Conservation (phyloP, 2,113 vertebrate species). For the Oryzias woworae region DNA sequence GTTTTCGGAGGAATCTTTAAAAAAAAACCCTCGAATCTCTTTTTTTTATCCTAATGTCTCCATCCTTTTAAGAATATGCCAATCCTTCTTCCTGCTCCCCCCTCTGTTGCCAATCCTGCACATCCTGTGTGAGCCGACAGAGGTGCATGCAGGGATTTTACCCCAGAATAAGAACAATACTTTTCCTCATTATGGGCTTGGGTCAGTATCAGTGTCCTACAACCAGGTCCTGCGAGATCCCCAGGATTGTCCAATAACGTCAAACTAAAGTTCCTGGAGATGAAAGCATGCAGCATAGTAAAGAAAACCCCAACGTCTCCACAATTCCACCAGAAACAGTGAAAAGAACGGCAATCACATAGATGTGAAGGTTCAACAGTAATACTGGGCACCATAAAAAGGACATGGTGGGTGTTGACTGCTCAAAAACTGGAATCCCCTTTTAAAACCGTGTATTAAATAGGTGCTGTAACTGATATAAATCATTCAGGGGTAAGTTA, state of each 20-base stretch:
- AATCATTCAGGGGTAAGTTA: conserved; percentile 13
- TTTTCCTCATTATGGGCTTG: conserved; percentile 61
- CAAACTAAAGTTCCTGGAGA: conserved; percentile 14
- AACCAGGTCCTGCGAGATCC: conserved; percentile 36
- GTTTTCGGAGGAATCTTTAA: neutral
- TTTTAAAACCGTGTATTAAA: neutral
- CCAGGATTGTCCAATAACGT: conserved; percentile 28
- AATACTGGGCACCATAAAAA: neutral
- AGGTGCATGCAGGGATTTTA: conserved; percentile 59
- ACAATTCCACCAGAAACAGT: no score
- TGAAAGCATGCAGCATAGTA: conserved; percentile 23
- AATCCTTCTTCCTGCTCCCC: conserved; percentile 34
- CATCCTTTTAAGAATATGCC: conserved; percentile 48
- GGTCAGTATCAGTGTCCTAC: conserved; percentile 63
- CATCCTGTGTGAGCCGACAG: conserved; percentile 52
- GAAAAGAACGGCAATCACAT: no score
- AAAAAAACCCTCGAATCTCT: conserved; percentile 26
- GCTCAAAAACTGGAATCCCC: neutral
- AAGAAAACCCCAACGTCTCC: neutral
- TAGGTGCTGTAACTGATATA: neutral
- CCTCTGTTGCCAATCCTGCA: conserved; percentile 61
- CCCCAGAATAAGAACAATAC: conserved; percentile 64
- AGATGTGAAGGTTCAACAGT: neutral
- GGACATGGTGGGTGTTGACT: no score
- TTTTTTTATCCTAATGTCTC: conserved; percentile 53